phyloP scores from a whole-genome alignment of 2,888 invertebrate genomes.

The Tortricodes alternella region DNA sequence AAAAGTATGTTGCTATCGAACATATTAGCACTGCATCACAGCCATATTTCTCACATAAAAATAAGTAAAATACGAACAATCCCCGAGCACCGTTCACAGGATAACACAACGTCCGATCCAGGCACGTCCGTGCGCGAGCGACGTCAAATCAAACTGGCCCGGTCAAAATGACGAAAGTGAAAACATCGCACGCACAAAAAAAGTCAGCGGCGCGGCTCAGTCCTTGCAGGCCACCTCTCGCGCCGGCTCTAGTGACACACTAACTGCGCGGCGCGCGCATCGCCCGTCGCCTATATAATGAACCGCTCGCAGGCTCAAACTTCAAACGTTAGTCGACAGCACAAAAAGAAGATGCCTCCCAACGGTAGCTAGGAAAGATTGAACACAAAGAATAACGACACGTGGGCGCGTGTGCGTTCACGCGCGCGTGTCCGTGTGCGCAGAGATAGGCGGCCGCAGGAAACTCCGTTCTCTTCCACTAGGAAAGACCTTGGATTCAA shows the following conservation, averaged over 20 bases:
- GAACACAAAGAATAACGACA: slow-evolving; percentile 76
- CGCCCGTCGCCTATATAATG: slow-evolving; percentile 80
- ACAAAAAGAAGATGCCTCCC: slow-evolving; percentile 79
- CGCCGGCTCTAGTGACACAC: slow-evolving; percentile 80
- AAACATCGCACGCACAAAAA: slow-evolving; percentile 82
- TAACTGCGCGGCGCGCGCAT: slow-evolving; percentile 77
- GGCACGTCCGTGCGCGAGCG: slow-evolving; percentile 81
- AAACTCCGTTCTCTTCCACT: slow-evolving; percentile 84
- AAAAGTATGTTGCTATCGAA: slow-evolving; percentile 77
- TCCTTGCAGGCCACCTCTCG: slow-evolving; percentile 81
- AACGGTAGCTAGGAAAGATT: slow-evolving; percentile 78
- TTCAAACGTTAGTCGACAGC: slow-evolving; percentile 74
- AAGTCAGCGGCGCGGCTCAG: slow-evolving; percentile 74
- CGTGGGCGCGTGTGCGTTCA: slow-evolving; percentile 77
- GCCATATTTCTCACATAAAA: slow-evolving; percentile 74
- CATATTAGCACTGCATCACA: slow-evolving; percentile 81
- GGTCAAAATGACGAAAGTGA: slow-evolving; percentile 83
- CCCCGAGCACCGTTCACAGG: slow-evolving; percentile 73
- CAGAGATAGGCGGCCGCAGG: slow-evolving; percentile 82
- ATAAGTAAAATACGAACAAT: slow-evolving; percentile 69
- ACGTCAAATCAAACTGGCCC: slow-evolving; percentile 81
- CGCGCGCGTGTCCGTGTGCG: slow-evolving; percentile 73
- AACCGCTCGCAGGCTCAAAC: slow-evolving; percentile 70
- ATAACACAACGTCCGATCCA: slow-evolving; percentile 74
- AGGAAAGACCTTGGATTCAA: slow-evolving; percentile 83